Base-by-base conservation (phyloP, 2,113 vertebrate genomes). In the Colius striatus region DNA sequence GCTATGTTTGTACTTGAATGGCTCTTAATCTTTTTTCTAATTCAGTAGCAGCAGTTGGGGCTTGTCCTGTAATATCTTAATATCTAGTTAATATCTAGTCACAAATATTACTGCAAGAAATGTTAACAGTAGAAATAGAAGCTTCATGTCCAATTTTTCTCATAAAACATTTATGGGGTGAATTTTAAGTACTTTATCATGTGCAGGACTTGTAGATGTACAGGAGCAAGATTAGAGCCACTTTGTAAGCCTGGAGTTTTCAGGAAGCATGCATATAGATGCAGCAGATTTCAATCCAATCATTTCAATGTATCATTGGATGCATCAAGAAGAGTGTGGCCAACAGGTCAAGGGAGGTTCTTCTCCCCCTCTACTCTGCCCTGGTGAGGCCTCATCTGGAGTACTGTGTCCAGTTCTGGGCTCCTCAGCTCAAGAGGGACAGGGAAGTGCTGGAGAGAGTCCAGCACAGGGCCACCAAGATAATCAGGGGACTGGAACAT, bases 171-270 rank as follows among this genome's bases (percentile, higher is more conserved):
- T 91, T 95, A 81, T 57, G 45, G 90, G 77, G 70, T 92, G 81
- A 94, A 93, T 92, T 82, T 91, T 53, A 94, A 92, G 45, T 82
- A 38, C 29, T 92, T 94, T 48, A 60, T 68, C 55, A 16, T 60
- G 77, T 38, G 16, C n/a, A 61, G 81, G 34, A 77, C 81, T 91
- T 91, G 53, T 60, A 78, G 61, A 95, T 68, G 25, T 50, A 26
- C 21, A 26, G 61, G 57, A 87, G 34, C 36, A 0, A 0, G 30
- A 41, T 73, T 48, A 34, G 60, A n/a, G 72, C 38, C 9, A 5
- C 48, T 60, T 8, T 53, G 26, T 23, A 48, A 79, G 43, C 32
- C 32, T 45, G 45, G 38, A 6, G 3, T 27, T 38, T 47, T 83
- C 63, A 34, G 65, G 47, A 58, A 47, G 32, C 27, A 2, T 1